These are phyloP conservation scores for Sinocyclocheilus maitianheensis DNA, from an alignment of 2,113 vertebrate genomes.

Conservation along the genomic window DNA sequence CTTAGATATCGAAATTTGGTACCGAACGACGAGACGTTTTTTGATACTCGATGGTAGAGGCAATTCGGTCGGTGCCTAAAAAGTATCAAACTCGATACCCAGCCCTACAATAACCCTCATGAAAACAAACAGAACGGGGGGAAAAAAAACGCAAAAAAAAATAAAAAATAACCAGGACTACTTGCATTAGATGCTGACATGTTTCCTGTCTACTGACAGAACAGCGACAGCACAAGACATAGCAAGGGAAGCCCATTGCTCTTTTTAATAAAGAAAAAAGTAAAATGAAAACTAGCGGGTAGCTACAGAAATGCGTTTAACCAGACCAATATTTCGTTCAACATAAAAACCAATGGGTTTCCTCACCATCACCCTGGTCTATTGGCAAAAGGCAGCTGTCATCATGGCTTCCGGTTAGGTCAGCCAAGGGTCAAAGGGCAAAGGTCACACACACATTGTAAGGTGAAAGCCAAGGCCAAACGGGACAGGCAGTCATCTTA, in stretches of 20 bases:
- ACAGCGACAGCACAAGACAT: constrained; percentile 48
- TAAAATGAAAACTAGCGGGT: constrained; percentile 56
- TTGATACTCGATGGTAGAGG: no score
- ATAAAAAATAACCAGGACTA: constrained; percentile 45
- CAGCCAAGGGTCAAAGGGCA: constrained; percentile 99
- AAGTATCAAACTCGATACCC: no score
- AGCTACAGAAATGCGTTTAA: constrained; percentile 69
- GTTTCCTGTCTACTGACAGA: constrained; percentile 54
- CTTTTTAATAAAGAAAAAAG: constrained; percentile 33
- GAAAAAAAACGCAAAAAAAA: not conserved
- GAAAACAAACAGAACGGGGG: constrained; percentile 33
- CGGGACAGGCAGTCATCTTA: constrained; percentile 99
- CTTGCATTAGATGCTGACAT: constrained; percentile 36
- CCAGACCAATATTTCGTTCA: constrained; percentile 94
- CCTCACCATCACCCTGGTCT: constrained; percentile 99
- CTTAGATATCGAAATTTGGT: no score
- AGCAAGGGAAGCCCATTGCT: constrained; percentile 62
- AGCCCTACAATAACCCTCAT: not conserved
- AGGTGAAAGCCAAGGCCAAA: constrained; percentile 99
- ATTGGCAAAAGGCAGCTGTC: constrained; percentile 99
- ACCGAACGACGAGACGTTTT: no score
- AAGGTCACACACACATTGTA: constrained; percentile 99
- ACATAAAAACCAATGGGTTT: constrained; percentile 95
- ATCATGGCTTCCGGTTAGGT: constrained; percentile 99
- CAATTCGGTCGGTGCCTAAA: no score